Percentiles rank a stretch among this genome's conserved stretches.
phyloP scores from a whole-genome alignment of 2,113 vertebrate genomes.

The Tiliqua scincoides region DNA sequence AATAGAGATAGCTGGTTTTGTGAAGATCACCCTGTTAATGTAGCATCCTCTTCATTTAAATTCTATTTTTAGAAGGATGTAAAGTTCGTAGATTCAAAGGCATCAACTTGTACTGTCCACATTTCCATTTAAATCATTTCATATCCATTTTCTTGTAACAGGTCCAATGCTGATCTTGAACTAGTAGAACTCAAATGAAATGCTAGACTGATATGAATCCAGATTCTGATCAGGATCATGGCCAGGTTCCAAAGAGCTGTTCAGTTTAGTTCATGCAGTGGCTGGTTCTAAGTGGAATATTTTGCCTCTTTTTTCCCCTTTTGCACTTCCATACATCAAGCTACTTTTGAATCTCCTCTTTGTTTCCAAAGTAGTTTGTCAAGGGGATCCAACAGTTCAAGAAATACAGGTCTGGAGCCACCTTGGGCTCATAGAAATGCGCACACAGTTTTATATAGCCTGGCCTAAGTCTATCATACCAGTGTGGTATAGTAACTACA shows the following conservation, averaged over 20 bases:
- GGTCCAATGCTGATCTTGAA: not conserved
- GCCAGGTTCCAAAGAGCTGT: not conserved
- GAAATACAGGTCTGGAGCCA: not conserved
- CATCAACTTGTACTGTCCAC: not conserved
- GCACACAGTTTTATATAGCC: not conserved
- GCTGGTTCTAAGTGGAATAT: not conserved
- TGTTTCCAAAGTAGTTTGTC: not conserved
- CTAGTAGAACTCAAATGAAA: not conserved
- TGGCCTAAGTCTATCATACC: not conserved
- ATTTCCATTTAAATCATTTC: not conserved
- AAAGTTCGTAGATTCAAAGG: not conserved
- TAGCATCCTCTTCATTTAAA: not conserved
- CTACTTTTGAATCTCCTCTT: not conserved
- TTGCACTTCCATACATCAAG: not conserved
- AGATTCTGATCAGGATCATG: accelerated
- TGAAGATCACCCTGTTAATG: not conserved
- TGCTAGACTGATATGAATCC: not conserved
- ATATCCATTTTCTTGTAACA: slow-evolving; percentile 6
- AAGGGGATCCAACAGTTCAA: not conserved
- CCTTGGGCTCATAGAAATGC: not conserved
- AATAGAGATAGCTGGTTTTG: not conserved
- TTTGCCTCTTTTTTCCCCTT: not conserved
- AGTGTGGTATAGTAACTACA: not conserved
- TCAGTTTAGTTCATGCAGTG: not conserved
- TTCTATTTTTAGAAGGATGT: not conserved